Conservation (phyloP, 2,113 vertebrate genomes). For the Semicossyphus pulcher region DNA sequence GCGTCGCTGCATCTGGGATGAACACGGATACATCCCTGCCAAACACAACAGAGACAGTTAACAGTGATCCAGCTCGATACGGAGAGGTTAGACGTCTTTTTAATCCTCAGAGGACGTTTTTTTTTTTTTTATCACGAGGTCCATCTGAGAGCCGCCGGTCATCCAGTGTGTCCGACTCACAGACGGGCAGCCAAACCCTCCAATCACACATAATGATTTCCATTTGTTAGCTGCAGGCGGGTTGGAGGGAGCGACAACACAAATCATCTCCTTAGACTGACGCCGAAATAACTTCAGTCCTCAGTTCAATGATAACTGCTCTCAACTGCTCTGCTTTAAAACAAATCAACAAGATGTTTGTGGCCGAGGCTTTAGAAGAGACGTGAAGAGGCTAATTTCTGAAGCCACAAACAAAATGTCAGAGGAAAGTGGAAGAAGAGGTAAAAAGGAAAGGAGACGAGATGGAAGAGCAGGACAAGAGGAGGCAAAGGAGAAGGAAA, state of each 20-base stretch:
- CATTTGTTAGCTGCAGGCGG: slow-evolving; percentile 64
- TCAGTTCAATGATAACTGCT: slow-evolving; percentile 19
- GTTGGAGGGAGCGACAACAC: slow-evolving; percentile 1
- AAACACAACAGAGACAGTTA: slow-evolving; percentile 47
- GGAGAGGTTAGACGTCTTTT: slow-evolving; percentile 14
- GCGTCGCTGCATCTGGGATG: slow-evolving; percentile 8
- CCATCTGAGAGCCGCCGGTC: slow-evolving; percentile 49
- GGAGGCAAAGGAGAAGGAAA: background rate
- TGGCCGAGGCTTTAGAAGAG: background rate
- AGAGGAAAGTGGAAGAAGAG: background rate
- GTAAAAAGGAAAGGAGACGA: background rate
- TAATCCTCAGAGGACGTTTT: slow-evolving; percentile 28
- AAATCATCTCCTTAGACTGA: slow-evolving; percentile 31
- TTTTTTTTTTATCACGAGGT: slow-evolving; percentile 66
- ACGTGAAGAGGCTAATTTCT: background rate
- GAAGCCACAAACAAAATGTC: background rate
- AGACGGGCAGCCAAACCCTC: slow-evolving; percentile 63
- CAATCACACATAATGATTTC: slow-evolving; percentile 77
- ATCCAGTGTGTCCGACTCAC: slow-evolving; percentile 51
- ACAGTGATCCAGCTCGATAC: slow-evolving; percentile 34
- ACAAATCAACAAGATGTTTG: slow-evolving; percentile 22
- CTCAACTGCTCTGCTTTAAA: background rate
- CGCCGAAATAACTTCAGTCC: slow-evolving; percentile 17
- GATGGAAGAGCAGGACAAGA: background rate
- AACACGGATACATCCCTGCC: slow-evolving; percentile 37